Base-by-base conservation (phyloP, 2,888 invertebrate species). In the Atrina japonica region DNA sequence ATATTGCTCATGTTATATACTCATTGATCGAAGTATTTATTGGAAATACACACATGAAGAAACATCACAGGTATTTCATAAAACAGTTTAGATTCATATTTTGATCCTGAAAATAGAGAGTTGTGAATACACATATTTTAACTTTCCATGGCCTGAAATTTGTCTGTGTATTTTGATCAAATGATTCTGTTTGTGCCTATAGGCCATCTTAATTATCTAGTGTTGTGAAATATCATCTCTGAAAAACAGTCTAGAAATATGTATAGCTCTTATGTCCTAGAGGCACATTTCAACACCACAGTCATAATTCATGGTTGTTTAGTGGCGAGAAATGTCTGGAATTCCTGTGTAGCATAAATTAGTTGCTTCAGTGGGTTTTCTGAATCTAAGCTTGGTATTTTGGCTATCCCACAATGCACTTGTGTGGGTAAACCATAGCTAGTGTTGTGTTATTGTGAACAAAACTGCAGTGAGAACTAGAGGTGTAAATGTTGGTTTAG, bases 311-410 rank as follows among this genome's bases (percentile, higher is more conserved):
- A 56, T 23, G 35, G 40, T 21, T 21, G 56, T 40, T 56, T 56
- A 11, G 9, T 27, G 56, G 23, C 56, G 40, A 40, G 65, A 53
- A 55, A 66, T 66, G 56, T 30, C 30, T 35, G 18, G 56, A n/a
- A 66, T 66, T 45, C 66, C 56, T 45, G 14, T 35, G 55, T 53
- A 43, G 66, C 55, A 66, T 66, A 66, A 66, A 56, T 66, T 66
- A 56, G 45, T 21, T 56, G 66, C 66, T 66, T 45, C 66, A 56
- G 47, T 66, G 56, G 30, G 27, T 66, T 41, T 40, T 35, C 40
- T 56, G 40, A 56, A 56, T 21, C 40, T 40, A 56, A 16, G 61
- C 30, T 49, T 35, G 61, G 61, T 61, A 61, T 61, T 61, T 59
- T 61, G 61, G 61, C 61, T 30, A 61, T 61, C 61, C 61, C 61